These are phyloP conservation scores for Propithecus deckenii DNA, from an alignment of 2,797 vertebrate genomes.

Conservation along the genomic window DNA sequence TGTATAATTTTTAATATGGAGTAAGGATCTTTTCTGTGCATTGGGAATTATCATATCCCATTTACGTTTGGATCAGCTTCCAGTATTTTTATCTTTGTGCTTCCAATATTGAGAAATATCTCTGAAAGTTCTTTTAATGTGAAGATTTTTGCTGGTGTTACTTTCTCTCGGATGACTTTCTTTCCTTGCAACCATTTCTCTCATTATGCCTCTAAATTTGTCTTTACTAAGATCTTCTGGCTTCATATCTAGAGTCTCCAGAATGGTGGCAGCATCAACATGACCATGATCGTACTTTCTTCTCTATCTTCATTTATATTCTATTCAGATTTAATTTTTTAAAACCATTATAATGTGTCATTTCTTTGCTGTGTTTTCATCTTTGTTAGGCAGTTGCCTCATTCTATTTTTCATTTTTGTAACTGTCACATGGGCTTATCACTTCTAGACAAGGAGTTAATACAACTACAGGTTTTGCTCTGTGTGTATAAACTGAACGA, in stretches of 20 bases:
- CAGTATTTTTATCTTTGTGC: not conserved
- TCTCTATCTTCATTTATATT: not conserved
- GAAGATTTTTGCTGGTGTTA: not conserved
- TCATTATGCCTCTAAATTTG: not conserved
- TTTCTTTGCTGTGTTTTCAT: not conserved
- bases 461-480: not conserved
- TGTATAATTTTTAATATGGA: not conserved
- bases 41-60: not conserved
- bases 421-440: not conserved
- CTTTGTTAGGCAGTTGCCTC: not conserved
- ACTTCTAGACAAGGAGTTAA: not conserved
- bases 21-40: not conserved
- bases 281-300: not conserved
- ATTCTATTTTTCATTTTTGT: not conserved
- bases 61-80: not conserved
- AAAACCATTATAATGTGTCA: not conserved
- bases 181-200: not conserved
- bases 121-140: not conserved
- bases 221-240: not conserved
- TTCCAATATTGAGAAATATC: not conserved
- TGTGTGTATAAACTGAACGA: not conserved
- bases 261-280: not conserved
- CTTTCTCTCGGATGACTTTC: not conserved
- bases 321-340: not conserved
- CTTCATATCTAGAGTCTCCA: not conserved